Percentiles rank a stretch among this genome's conserved stretches.
Evolutionary conservation across 2,888 invertebrate genomes (phyloP).

Genomic region (Omphaloscelis lunosa): DNA sequence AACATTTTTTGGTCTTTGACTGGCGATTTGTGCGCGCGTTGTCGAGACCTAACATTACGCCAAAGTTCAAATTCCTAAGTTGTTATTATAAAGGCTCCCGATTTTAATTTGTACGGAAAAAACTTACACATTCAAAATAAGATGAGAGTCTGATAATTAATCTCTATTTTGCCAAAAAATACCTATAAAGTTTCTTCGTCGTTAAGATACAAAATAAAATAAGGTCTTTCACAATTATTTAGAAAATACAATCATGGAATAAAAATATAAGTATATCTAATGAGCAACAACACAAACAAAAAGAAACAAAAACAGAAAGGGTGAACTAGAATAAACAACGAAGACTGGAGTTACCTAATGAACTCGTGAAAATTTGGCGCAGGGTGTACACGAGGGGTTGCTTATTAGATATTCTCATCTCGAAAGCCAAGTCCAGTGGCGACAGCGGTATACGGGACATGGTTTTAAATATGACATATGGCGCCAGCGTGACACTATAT

Average conservation of each 20-base stretch:
- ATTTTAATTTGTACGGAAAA: background rate
- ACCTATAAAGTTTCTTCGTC: background rate
- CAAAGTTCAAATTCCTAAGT: background rate
- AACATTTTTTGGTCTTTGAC: background rate
- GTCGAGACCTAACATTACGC: background rate
- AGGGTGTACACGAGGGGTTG: constrained; percentile 79
- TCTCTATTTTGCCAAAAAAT: background rate
- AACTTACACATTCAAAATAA: background rate
- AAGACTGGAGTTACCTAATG: constrained; percentile 84
- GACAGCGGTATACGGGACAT: constrained; percentile 71
- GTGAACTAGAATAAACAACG: constrained; percentile 84
- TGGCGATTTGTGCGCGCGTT: background rate
- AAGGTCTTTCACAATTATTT: constrained; percentile 12
- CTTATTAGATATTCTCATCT: constrained; percentile 84
- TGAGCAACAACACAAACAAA: constrained; percentile 77
- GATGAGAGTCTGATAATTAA: background rate
- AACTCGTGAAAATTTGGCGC: constrained; percentile 84
- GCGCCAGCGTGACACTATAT: constrained; percentile 55
- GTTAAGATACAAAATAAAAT: background rate
- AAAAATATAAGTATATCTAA: constrained; percentile 65
- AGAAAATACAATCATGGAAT: constrained; percentile 32
- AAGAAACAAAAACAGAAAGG: constrained; percentile 76
- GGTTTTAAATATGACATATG: constrained; percentile 73
- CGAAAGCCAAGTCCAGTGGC: constrained; percentile 76
- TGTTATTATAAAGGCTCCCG: background rate